Conservation (phyloP, 2,797 vertebrate genomes). For the Stomatorhinus walkeri region DNA sequence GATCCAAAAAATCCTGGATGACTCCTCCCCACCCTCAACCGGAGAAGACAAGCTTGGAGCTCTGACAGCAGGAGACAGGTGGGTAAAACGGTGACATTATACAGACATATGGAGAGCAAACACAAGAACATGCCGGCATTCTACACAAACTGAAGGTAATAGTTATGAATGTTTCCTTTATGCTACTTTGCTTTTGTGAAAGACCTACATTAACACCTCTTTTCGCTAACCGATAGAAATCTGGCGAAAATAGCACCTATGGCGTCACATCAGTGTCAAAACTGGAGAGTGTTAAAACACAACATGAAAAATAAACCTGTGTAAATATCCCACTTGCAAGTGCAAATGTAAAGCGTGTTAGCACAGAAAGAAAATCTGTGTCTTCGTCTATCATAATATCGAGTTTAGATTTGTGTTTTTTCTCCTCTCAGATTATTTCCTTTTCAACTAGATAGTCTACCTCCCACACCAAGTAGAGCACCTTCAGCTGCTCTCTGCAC, state of each 20-base stretch:
- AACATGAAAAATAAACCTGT: no score
- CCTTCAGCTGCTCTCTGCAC: neutral
- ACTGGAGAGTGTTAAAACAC: no score
- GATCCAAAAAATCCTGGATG: constrained; percentile 76
- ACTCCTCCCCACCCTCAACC: constrained; percentile 57
- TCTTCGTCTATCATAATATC: no score
- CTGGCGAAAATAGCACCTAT: neutral
- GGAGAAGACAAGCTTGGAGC: constrained; percentile 76
- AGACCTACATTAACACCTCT: neutral
- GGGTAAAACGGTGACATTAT: constrained; percentile 14
- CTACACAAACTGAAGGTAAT: neutral
- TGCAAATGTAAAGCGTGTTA: no score
- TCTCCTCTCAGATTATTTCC: neutral
- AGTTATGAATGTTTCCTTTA: neutral
- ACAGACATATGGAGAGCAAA: neutral
- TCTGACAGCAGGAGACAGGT: constrained; percentile 80
- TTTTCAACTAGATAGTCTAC: neutral
- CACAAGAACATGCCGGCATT: neutral
- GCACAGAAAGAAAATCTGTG: no score
- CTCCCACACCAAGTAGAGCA: neutral
- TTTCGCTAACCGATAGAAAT: neutral
- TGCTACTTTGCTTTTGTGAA: neutral
- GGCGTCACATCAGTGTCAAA: neutral
- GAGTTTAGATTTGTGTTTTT: no score
- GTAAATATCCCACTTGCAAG: no score